phyloP scores from a whole-genome alignment of 2,113 vertebrate species.

The Phyllopteryx taeniolatus region DNA sequence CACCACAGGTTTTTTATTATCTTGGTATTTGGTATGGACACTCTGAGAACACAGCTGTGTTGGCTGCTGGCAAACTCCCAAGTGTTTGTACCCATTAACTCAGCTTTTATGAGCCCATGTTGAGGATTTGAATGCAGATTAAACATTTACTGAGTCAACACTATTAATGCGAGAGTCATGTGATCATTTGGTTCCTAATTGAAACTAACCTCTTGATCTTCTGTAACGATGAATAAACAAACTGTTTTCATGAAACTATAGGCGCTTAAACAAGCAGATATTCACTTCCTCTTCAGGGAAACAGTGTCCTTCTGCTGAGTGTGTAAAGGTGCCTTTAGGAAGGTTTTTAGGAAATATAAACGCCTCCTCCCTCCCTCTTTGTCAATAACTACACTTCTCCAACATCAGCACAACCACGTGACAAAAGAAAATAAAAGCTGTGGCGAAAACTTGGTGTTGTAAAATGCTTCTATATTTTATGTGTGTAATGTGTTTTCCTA shows the following conservation, averaged over 20 bases:
- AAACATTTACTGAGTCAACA: constrained; percentile 47
- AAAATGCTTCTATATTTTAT: constrained; percentile 32
- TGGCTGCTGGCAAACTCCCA: constrained; percentile 8
- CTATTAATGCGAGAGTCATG: constrained; percentile 11
- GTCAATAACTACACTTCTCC: constrained; percentile 14
- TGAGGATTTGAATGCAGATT: constrained; percentile 31
- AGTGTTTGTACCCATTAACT: constrained; percentile 32
- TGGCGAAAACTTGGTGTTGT: constrained; percentile 10
- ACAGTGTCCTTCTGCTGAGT: background rate
- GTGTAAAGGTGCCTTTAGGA: background rate
- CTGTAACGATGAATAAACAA: constrained; percentile 14
- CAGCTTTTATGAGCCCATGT: constrained; percentile 3
- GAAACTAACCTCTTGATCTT: constrained; percentile 7
- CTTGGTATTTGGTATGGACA: background rate
- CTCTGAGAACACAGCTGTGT: constrained; percentile 20
- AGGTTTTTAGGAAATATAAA: constrained; percentile 20
- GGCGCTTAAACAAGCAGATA: background rate
- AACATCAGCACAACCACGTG: constrained; percentile 11
- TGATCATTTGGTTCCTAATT: constrained; percentile 21
- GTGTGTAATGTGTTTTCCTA: constrained; percentile 18
- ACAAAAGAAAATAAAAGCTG: constrained; percentile 12
- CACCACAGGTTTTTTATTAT: background rate
- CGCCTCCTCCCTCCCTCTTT: background rate
- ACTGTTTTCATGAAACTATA: background rate
- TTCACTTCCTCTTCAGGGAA: constrained; percentile 4